Conservation (phyloP, 2,113 vertebrate species). For the Alexandromys fortis region DNA sequence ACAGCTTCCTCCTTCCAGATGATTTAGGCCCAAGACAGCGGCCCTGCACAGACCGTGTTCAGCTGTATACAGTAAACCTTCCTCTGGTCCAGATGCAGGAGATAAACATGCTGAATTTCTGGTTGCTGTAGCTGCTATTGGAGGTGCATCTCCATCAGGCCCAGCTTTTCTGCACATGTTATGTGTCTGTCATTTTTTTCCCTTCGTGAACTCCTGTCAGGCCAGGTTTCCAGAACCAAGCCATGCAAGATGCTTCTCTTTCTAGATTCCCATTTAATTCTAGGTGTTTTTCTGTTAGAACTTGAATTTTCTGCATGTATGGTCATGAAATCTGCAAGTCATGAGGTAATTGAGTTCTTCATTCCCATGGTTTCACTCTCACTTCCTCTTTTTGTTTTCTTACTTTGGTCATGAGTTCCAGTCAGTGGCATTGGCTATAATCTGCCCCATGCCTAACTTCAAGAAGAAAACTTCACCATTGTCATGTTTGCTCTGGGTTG, state of each 20-base stretch:
- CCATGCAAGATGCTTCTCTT: not conserved
- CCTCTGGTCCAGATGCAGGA: not conserved
- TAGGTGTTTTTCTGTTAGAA: not conserved
- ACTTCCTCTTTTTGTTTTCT: not conserved
- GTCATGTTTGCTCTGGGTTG: not conserved
- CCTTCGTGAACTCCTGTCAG: not conserved
- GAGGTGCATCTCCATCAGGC: not conserved
- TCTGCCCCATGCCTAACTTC: not conserved
- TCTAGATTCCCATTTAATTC: slow-evolving; percentile 19
- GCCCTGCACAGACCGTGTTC: not conserved
- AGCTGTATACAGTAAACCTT: not conserved
- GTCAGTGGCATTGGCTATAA: not conserved
- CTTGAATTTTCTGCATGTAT: not conserved
- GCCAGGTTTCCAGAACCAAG: not conserved
- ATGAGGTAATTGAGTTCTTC: not conserved
- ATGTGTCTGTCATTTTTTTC: not conserved
- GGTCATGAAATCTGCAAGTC: not conserved
- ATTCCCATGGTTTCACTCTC: not conserved
- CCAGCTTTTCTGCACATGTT: not conserved
- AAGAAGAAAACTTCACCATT: not conserved
- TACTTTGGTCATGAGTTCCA: not conserved
- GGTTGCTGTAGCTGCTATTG: not conserved
- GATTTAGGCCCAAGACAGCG: not conserved
- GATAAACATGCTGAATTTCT: not conserved
- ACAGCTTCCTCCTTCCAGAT: not conserved